phyloP scores from a whole-genome alignment of 1,140 invertebrate genomes.

The Papilio machaon region DNA sequence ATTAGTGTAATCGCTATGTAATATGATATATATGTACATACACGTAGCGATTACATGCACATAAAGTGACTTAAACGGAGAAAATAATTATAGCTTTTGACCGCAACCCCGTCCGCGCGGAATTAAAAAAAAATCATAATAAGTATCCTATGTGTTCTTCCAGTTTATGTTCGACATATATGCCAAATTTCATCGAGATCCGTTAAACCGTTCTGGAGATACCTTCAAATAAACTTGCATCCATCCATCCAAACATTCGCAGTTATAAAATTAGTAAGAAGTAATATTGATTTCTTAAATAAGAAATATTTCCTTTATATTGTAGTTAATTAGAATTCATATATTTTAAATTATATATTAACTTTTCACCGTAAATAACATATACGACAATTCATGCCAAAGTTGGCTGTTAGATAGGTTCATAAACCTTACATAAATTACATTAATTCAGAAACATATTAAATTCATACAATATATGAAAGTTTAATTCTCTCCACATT shows the following conservation, averaged over 20 bases:
- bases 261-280: too few species aligned
- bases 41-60: neutral
- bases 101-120: too few species aligned
- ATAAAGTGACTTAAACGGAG: too few species aligned
- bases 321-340: neutral
- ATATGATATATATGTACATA: neutral
- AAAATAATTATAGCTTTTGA: too few species aligned
- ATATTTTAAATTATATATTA: neutral
- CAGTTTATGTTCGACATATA: too few species aligned
- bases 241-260: too few species aligned
- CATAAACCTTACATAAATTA: neutral
- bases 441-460: constrained; percentile 5
- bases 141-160: too few species aligned
- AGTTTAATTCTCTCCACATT: constrained; percentile 26
- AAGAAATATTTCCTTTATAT: neutral
- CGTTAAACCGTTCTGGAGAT: too few species aligned
- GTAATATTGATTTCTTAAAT: too few species aligned
- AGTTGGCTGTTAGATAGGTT: neutral
- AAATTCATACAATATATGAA: constrained; percentile 30
- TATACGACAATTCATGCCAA: neutral
- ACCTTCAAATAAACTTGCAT: too few species aligned
- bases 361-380: neutral
- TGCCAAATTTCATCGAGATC: too few species aligned
- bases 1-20: neutral
- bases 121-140: too few species aligned